Base-by-base conservation (phyloP, 2,888 invertebrate genomes). In the Coleophora deauratella region DNA sequence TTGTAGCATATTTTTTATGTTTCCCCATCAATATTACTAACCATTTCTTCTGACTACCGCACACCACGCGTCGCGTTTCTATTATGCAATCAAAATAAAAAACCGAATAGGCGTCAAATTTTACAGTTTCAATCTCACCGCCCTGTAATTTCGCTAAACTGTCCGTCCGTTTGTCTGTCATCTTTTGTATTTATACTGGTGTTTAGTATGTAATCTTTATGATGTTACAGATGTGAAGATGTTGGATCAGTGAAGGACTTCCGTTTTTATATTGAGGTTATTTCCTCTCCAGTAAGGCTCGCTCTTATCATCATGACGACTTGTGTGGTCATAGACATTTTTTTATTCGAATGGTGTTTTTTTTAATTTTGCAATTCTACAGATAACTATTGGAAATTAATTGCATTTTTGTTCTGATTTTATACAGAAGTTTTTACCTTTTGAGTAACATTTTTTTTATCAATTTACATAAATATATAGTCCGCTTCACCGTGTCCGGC, bases 111-210 rank as follows among this genome's bases (percentile, higher is more conserved):
- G 68, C 68, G 77, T 75, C 69, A 75, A 71, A 70, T 64, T 47
- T 70, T 63, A 67, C 79, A 68, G 71, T 54, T 62, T 47, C 57
- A 43, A 33, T 32, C 10, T 1, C 39, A 42, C 77, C 77, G 79
- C 79, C 64, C 74, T 80, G 60, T 80, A 70, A 81, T 81, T 70
- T 74, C 32, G 66, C 67, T 78, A 77, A 80, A 70, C 70, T 58
- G 51, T 64, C 51, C 52, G 37, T 41, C 31, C 33, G 54, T 61
- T 59, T 59, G 58, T 55, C 55, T 57, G 55, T 67, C 59, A 62
- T 37, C 46, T 47, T 47, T 48, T 21, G 21, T 21, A 21, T 21
- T 21, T 46, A 56, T 47, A 40, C 41, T 50, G 47, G 48, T 53
- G 40, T 52, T 55, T 48, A 47, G n/a, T 37, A 42, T 35, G 40